phyloP scores from a whole-genome alignment of 2,888 invertebrate genomes.

The Melieria crassipennis region DNA sequence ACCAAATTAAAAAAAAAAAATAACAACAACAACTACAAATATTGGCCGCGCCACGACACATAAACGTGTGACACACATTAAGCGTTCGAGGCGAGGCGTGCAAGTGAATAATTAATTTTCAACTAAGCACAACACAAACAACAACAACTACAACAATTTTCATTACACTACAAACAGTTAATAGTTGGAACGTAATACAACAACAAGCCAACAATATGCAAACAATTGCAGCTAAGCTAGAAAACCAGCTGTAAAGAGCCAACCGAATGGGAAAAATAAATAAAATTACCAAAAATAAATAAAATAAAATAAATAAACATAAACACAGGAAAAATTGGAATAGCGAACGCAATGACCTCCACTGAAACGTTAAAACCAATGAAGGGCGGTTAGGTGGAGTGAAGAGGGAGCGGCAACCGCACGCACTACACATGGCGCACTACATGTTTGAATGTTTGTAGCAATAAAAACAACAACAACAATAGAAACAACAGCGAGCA shows the following conservation, averaged over 20 bases:
- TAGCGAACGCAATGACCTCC: too few relatives aligned
- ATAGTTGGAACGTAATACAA: neutral
- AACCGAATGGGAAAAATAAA: slow-evolving; percentile 11
- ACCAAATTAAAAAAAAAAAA: neutral
- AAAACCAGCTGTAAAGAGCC: neutral
- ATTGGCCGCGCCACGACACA: slow-evolving; percentile 12
- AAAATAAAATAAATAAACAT: too few relatives aligned
- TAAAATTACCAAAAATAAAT: neutral
- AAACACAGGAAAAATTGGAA: neutral
- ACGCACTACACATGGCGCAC: too few relatives aligned
- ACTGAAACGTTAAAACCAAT: too few relatives aligned
- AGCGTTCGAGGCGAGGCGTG: slow-evolving; percentile 20
- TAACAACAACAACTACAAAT: slow-evolving; percentile 15
- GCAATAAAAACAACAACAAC: neutral
- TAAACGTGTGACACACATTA: slow-evolving; percentile 32
- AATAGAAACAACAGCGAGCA: neutral
- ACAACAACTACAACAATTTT: neutral
- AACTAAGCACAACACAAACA: neutral
- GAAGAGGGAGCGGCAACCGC: too few relatives aligned
- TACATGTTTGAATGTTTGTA: too few relatives aligned
- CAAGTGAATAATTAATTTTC: slow-evolving; percentile 27
- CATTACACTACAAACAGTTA: neutral
- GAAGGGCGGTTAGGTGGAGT: too few relatives aligned
- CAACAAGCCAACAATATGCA: neutral
- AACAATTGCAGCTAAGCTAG: slow-evolving; percentile 4